These are phyloP conservation scores for Xanthorhoe designata DNA, from an alignment of 2,888 invertebrate genomes.

Conservation along the genomic window DNA sequence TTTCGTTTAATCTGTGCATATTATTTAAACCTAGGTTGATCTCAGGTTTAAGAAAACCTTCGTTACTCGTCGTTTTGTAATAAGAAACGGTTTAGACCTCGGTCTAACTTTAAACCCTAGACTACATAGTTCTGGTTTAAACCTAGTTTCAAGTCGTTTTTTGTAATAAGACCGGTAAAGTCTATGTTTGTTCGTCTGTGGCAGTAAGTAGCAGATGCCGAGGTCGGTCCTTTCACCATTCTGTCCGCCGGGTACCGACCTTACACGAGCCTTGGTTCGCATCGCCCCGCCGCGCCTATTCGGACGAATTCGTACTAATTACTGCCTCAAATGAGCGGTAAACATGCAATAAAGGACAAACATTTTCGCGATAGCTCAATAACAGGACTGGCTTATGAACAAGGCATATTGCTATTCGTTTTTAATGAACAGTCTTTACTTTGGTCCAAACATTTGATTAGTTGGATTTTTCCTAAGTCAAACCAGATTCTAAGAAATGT, in stretches of 20 bases:
- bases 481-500: not conserved
- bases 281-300: slow-evolving; percentile 51
- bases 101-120: too few species aligned
- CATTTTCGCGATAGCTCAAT: not conserved
- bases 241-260: slow-evolving; percentile 75
- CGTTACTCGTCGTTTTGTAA: too few species aligned
- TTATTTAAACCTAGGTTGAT: too few species aligned
- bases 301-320: slow-evolving; percentile 39
- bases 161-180: too few species aligned
- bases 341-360: slow-evolving; percentile 8
- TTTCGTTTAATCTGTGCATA: too few species aligned
- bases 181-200: slow-evolving; percentile 13
- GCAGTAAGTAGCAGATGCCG: slow-evolving; percentile 59
- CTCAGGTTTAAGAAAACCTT: too few species aligned
- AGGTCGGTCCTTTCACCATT: slow-evolving; percentile 82
- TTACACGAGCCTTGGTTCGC: slow-evolving; percentile 71
- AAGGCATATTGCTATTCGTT: too few species aligned
- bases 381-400: not conserved
- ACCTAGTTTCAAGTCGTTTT: too few species aligned
- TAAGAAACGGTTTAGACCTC: too few species aligned
- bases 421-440: not conserved
- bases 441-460: not conserved
- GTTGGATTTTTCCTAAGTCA: not conserved
- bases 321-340: not conserved
- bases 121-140: too few species aligned